These are phyloP conservation scores for Thecocarcelia acutangulata DNA, from an alignment of 2,888 invertebrate genomes.

Conservation along the genomic window DNA sequence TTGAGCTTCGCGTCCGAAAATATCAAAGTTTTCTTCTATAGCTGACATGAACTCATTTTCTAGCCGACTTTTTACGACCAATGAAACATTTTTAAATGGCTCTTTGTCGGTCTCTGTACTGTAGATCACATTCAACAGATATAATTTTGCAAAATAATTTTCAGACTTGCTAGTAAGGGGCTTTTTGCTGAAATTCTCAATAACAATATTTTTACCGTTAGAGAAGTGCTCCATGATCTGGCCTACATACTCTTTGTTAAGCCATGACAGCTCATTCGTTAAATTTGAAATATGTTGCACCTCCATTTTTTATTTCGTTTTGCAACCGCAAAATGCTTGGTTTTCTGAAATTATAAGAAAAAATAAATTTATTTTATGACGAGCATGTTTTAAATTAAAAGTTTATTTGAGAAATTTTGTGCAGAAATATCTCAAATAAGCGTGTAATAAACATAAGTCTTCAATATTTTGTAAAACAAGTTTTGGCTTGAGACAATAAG, in stretches of 20 bases:
- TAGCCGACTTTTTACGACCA: constrained; percentile 74
- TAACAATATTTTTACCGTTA: constrained; percentile 55
- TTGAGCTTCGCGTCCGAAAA: constrained; percentile 73
- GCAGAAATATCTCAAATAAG: too few species aligned
- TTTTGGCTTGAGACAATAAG: too few species aligned
- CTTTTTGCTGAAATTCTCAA: constrained; percentile 70
- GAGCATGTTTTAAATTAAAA: too few species aligned
- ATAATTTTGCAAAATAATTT: constrained; percentile 75
- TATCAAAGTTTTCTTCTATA: constrained; percentile 74
- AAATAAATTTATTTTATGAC: too few species aligned
- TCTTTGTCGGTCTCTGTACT: constrained; percentile 47
- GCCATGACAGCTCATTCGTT: constrained; percentile 70
- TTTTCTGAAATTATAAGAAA: too few species aligned
- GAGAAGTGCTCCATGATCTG: constrained; percentile 73
- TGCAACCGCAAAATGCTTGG: too few species aligned
- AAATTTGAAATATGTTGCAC: constrained; percentile 7
- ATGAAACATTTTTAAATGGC: constrained; percentile 57
- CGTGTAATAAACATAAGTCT: too few species aligned
- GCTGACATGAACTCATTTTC: constrained; percentile 72
- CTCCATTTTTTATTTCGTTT: constrained; percentile 44
- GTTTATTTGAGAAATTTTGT: too few species aligned
- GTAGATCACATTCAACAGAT: constrained; percentile 72
- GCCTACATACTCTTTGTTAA: constrained; percentile 71
- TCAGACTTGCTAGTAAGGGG: constrained; percentile 75
- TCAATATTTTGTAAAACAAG: too few species aligned